Evolutionary conservation across 2,888 invertebrate genomes (phyloP).

Genomic region (Onthophagus sagittarius): DNA sequence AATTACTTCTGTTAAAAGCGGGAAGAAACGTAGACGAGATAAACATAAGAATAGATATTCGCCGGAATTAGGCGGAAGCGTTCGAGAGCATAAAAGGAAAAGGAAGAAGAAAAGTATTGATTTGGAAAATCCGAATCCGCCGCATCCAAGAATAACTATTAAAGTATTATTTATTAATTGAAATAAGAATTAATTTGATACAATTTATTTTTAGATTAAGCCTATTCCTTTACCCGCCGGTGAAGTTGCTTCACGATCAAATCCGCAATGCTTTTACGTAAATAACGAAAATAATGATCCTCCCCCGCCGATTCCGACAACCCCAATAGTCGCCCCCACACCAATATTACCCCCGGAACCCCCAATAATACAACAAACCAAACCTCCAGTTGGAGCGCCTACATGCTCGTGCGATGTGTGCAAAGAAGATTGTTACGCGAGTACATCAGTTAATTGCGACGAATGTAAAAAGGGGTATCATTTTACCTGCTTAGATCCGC

Average conservation of each 20-base stretch:
- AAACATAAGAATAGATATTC: conserved; percentile 74
- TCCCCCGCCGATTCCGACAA: conserved; percentile 37
- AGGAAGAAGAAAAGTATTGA: conserved; percentile 76
- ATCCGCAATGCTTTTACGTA: conserved; percentile 76
- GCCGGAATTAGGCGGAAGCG: conserved; percentile 64
- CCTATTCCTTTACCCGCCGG: conserved; percentile 77
- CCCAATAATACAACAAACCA: background rate
- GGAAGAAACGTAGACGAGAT: conserved; percentile 68
- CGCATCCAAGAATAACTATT: conserved; percentile 75
- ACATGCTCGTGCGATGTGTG: conserved; percentile 66
- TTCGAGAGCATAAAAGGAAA: conserved; percentile 75
- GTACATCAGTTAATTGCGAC: conserved; percentile 80
- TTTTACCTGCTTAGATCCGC: conserved; percentile 90
- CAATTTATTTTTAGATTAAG: conserved; percentile 56
- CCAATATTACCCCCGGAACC: conserved; percentile 30
- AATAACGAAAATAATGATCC: conserved; percentile 62
- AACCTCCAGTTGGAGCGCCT: conserved; percentile 19
- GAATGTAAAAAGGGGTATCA: conserved; percentile 88
- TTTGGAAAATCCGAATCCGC: conserved; percentile 56
- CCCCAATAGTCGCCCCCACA: conserved; percentile 34
- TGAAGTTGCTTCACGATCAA: conserved; percentile 57
- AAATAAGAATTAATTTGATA: conserved; percentile 31
- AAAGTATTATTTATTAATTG: conserved; percentile 52
- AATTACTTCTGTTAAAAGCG: conserved; percentile 51
- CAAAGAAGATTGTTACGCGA: conserved; percentile 55